Percentiles rank a stretch among this genome's conserved stretches.
phyloP scores from a whole-genome alignment of 2,888 invertebrate species.

The Ptychoptera albimana region DNA sequence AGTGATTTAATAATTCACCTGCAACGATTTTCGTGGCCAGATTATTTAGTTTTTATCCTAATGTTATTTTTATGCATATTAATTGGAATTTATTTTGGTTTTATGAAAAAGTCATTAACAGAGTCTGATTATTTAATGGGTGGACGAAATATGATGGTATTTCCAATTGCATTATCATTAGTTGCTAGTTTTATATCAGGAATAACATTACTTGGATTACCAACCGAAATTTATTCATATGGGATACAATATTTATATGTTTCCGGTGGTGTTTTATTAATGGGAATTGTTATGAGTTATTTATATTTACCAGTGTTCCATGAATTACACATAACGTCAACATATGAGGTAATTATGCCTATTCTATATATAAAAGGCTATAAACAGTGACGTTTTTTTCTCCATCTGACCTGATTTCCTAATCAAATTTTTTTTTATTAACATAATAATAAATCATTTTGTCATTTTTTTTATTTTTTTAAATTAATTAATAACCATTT shows the following conservation, averaged over 20 bases:
- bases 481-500: too few relatives aligned
- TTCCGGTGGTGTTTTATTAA: conserved; percentile 42
- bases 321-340: conserved; percentile 55
- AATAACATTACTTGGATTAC: conserved; percentile 60
- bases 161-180: conserved; percentile 67
- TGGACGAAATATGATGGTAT: conserved; percentile 56
- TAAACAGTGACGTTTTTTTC: too few relatives aligned
- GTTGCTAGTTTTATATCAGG: conserved; percentile 68
- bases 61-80: conserved; percentile 58
- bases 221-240: conserved; percentile 66
- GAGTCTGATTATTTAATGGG: conserved; percentile 67
- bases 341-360: conserved; percentile 48
- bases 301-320: conserved; percentile 62
- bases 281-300: conserved; percentile 47
- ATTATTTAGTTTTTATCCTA: conserved; percentile 30
- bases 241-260: conserved; percentile 63
- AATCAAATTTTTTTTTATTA: too few relatives aligned
- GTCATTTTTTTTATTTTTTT: too few relatives aligned
- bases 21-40: conserved; percentile 27
- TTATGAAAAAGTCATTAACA: conserved; percentile 41
- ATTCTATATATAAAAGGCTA: too few relatives aligned
- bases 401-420: too few relatives aligned
- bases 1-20: conserved; percentile 23
- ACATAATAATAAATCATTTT: too few relatives aligned
- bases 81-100: conserved; percentile 68